These are phyloP conservation scores for Pseudoatta argentina DNA, from an alignment of 1,140 invertebrate species.

Conservation along the genomic window DNA sequence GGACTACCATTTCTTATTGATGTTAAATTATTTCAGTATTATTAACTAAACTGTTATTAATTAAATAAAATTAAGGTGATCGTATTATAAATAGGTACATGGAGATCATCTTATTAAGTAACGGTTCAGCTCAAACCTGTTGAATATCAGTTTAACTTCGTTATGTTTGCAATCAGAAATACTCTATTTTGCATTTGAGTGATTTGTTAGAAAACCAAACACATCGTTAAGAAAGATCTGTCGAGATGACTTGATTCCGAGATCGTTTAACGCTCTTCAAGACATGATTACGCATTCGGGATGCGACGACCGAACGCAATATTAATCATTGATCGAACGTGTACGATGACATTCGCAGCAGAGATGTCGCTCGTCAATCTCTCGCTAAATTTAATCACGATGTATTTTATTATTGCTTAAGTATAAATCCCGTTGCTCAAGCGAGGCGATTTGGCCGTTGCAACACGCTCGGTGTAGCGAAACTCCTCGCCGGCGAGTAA, in stretches of 20 bases:
- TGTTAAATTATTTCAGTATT: background rate
- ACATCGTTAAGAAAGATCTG: background rate
- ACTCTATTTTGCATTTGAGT: background rate
- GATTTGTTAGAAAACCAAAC: background rate
- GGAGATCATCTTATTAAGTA: background rate
- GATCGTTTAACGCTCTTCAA: background rate
- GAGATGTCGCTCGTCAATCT: background rate
- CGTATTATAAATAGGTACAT: background rate
- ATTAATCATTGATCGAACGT: background rate
- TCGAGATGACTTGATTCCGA: background rate
- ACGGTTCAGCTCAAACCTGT: background rate
- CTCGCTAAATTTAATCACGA: constrained; percentile 29
- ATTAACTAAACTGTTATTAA: background rate
- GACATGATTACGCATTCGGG: background rate
- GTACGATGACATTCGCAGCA: background rate
- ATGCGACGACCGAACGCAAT: background rate
- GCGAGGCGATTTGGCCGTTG: constrained; percentile 61
- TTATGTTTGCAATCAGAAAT: background rate
- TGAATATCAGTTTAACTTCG: constrained; percentile 3
- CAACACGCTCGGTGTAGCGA: constrained; percentile 64
- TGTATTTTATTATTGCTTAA: constrained; percentile 56
- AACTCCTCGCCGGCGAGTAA: constrained; percentile 49
- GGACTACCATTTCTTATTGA: background rate
- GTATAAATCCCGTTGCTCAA: constrained; percentile 64
- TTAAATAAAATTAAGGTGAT: constrained; percentile 17